A percentile compares a stretch with the other conserved stretches of the same genome.
Evolutionary conservation across 2,888 invertebrate species (phyloP).

Genomic region (Drosophila anomalata): DNA sequence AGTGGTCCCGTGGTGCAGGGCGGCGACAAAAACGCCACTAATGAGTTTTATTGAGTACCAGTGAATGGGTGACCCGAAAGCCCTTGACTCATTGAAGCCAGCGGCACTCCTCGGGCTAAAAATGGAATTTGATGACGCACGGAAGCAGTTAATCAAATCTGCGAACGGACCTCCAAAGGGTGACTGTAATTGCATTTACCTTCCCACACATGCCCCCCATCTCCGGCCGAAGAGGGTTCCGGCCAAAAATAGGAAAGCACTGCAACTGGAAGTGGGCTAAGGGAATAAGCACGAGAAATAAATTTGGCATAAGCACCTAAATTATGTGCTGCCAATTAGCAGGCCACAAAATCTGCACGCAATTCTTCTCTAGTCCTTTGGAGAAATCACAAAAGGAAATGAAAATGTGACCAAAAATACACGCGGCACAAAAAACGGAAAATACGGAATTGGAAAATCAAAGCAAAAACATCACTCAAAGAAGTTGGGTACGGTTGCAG

Average conservation of each 20-base stretch:
- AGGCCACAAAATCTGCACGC: conserved; percentile 65
- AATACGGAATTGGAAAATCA: conserved; percentile 31
- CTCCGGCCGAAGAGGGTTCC: background rate
- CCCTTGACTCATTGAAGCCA: conserved; percentile 5
- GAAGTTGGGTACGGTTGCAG: conserved; percentile 7
- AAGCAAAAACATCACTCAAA: conserved; percentile 13
- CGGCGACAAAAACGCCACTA: conserved; percentile 71
- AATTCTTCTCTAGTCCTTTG: conserved; percentile 35
- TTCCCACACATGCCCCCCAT: conserved; percentile 41
- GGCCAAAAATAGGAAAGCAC: conserved; percentile 14
- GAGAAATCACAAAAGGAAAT: conserved; percentile 33
- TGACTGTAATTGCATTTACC: conserved; percentile 66
- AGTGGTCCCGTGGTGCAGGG: conserved; percentile 16
- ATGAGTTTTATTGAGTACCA: conserved; percentile 81
- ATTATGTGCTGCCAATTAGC: conserved; percentile 80
- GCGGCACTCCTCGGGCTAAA: conserved; percentile 36
- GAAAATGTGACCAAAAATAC: conserved; percentile 56
- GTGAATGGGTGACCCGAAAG: conserved; percentile 31
- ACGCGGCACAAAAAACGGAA: conserved; percentile 10
- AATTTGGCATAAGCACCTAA: conserved; percentile 76
- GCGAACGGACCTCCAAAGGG: conserved; percentile 64
- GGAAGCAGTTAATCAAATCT: conserved; percentile 80
- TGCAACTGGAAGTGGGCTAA: conserved; percentile 46
- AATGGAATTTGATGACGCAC: conserved; percentile 73
- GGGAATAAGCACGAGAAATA: conserved; percentile 54